phyloP scores from a whole-genome alignment of 2,888 invertebrate genomes.

The Andricus curvator region DNA sequence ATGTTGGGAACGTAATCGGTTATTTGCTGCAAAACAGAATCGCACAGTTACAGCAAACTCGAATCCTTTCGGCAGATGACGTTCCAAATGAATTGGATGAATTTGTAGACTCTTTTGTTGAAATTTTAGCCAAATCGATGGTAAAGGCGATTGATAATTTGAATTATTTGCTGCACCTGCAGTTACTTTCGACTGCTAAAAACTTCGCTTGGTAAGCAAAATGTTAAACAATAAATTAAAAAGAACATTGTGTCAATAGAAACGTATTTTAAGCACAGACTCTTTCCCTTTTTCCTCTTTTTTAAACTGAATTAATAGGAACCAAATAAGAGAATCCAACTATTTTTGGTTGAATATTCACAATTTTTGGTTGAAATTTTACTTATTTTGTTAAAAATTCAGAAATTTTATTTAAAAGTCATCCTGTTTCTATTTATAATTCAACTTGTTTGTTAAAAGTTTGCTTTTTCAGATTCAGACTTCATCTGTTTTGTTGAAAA shows the following conservation, averaged over 20 bases:
- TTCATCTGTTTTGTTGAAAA: too few relatives aligned
- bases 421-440: too few relatives aligned
- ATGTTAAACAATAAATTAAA: constrained; percentile 24
- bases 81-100: constrained; percentile 69
- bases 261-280: constrained; percentile 6
- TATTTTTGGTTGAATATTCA: too few relatives aligned
- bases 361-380: too few relatives aligned
- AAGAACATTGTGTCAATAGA: constrained; percentile 5
- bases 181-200: constrained; percentile 80
- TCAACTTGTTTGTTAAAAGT: too few relatives aligned
- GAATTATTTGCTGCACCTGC: constrained; percentile 80
- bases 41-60: constrained; percentile 72
- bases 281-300: too few relatives aligned
- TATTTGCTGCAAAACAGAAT: constrained; percentile 70
- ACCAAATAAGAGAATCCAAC: too few relatives aligned
- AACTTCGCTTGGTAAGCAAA: constrained; percentile 77
- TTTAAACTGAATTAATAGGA: too few relatives aligned
- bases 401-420: too few relatives aligned
- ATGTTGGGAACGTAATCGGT: constrained; percentile 72
- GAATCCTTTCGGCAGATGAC: constrained; percentile 72
- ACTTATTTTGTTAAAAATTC: too few relatives aligned
- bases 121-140: constrained; percentile 66
- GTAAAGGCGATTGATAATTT: constrained; percentile 78
- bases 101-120: constrained; percentile 78
- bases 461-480: too few relatives aligned